Percentiles rank a stretch among this genome's conserved stretches.
These are phyloP conservation scores for Poecilia wingei DNA, from an alignment of 2,797 vertebrate species.

Conservation along the genomic window DNA sequence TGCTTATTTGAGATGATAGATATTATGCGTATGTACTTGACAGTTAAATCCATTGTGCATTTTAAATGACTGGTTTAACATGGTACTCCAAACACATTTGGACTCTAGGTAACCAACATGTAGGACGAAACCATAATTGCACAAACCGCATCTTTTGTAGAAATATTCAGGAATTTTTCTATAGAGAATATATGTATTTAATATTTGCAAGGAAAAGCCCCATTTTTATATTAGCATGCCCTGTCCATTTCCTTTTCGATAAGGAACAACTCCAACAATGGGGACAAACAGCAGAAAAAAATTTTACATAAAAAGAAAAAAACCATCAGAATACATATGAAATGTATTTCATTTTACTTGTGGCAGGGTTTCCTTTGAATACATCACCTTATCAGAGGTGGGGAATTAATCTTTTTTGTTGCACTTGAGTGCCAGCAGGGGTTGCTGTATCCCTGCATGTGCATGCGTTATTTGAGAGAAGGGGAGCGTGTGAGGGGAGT, in stretches of 20 bases:
- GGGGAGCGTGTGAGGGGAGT: background rate
- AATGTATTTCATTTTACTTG: conserved; percentile 47
- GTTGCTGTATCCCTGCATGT: conserved; percentile 68
- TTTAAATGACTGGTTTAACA: background rate
- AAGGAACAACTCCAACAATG: conserved; percentile 10
- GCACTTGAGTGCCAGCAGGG: conserved; percentile 65
- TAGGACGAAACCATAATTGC: background rate
- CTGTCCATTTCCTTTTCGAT: conserved; percentile 13
- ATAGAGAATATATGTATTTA: background rate
- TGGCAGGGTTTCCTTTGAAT: conserved; percentile 49
- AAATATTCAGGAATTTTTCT: background rate
- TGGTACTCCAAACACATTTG: background rate
- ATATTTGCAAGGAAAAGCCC: background rate
- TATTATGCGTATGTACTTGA: background rate
- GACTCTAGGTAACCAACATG: background rate
- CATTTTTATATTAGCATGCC: background rate
- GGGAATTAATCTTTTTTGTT: conserved; percentile 18
- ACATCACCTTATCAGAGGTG: conserved; percentile 40
- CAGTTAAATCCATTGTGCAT: background rate
- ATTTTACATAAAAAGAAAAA: background rate
- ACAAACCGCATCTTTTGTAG: background rate
- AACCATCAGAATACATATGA: conserved; percentile 13
- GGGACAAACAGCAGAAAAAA: background rate
- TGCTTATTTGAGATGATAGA: background rate
- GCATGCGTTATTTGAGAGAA: conserved; percentile 7